Percentiles rank a stretch among this genome's conserved stretches.
These are phyloP conservation scores for Plutomurus gul DNA, from an alignment of 1,140 invertebrate genomes.

Conservation along the genomic window DNA sequence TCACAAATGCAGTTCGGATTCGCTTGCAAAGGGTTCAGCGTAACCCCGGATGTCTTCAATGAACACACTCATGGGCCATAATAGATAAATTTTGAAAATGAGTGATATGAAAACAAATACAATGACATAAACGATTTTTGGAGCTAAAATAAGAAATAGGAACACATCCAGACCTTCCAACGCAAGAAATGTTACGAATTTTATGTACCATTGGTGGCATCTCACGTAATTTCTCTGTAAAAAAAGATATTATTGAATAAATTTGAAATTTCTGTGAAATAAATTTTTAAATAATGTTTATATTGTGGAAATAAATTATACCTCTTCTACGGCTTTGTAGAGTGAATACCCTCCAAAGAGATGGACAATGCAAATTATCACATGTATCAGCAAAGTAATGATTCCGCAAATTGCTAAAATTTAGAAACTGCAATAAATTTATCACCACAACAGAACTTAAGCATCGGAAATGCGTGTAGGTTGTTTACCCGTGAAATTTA, in stretches of 20 bases:
- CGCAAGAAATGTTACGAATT: neutral
- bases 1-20: conserved; percentile 3
- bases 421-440: neutral
- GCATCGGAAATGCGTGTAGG: neutral
- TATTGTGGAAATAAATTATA: neutral
- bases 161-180: neutral
- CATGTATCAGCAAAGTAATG: neutral
- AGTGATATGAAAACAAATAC: neutral
- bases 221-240: conserved; percentile 3
- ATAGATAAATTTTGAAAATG: neutral
- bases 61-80: neutral
- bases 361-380: neutral
- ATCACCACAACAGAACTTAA: neutral
- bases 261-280: too few relatives aligned
- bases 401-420: neutral
- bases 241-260: too few relatives aligned
- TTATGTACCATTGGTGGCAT: conserved; percentile 13
- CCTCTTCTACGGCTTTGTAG: neutral
- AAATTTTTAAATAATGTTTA: neutral
- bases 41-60: neutral
- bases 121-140: neutral
- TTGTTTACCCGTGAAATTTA: neutral
- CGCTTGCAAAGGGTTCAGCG: neutral
- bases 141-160: conserved; percentile 6
- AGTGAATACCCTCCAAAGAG: neutral